These are phyloP conservation scores for Coregonus clupeaformis DNA, from an alignment of 2,113 vertebrate species.

Conservation along the genomic window DNA sequence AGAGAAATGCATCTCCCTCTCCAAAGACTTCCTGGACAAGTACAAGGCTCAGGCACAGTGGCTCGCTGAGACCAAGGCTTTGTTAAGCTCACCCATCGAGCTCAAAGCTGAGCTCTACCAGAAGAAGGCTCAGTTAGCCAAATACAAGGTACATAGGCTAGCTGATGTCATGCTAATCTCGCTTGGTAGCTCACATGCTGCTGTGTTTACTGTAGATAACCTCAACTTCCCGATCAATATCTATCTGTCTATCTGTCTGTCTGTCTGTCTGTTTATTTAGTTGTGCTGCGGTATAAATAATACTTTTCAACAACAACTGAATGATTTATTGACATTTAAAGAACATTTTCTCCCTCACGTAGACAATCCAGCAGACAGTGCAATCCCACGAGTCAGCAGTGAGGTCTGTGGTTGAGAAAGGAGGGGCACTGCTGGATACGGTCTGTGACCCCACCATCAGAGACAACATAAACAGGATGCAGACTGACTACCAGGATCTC, in stretches of 20 bases:
- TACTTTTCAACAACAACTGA: neutral
- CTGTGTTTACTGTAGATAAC: too few relatives aligned
- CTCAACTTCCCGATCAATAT: too few relatives aligned
- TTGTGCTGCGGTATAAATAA: too few relatives aligned
- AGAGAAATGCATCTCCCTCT: conserved; percentile 85
- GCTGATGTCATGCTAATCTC: neutral
- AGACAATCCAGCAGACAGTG: conserved; percentile 92
- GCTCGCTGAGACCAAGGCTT: conserved; percentile 79
- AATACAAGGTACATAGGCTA: conserved; percentile 86
- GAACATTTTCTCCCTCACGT: conserved; percentile 16
- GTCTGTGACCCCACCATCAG: conserved; percentile 78
- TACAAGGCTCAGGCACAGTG: conserved; percentile 85
- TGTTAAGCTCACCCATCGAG: conserved; percentile 78
- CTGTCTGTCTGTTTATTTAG: too few relatives aligned
- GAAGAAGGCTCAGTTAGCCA: conserved; percentile 94
- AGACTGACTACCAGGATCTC: conserved; percentile 82
- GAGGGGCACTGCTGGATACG: conserved; percentile 81
- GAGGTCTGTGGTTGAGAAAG: conserved; percentile 87
- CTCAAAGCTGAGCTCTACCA: conserved; percentile 94
- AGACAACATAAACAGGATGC: conserved; percentile 81
- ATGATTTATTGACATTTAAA: neutral
- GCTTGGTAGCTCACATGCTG: too few relatives aligned
- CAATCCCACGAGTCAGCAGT: conserved; percentile 87
- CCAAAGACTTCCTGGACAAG: conserved; percentile 93
- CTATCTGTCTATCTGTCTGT: too few relatives aligned